Percentiles rank a stretch among this genome's conserved stretches.
Evolutionary conservation across 2,113 vertebrate species (phyloP).

Genomic region (Polypterus senegalus): DNA sequence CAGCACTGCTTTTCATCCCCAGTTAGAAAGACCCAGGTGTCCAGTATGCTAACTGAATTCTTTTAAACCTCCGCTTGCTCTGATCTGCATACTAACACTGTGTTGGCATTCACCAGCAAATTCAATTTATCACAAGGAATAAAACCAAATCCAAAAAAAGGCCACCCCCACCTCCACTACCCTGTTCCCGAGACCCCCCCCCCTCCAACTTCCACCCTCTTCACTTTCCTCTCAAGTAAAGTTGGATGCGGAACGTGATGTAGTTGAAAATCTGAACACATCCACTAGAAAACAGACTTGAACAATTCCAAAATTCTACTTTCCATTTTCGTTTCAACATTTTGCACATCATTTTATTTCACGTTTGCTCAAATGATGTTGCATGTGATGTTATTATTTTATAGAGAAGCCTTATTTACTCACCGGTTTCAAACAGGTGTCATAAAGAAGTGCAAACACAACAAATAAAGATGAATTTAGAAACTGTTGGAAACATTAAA

Average conservation of each 20-base stretch:
- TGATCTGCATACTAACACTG: constrained; percentile 55
- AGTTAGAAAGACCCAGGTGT: constrained; percentile 38
- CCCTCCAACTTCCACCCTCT: constrained; percentile 19
- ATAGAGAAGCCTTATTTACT: too few relatives aligned
- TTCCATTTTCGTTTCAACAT: too few relatives aligned
- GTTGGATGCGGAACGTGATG: constrained; percentile 34
- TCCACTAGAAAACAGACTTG: constrained; percentile 8
- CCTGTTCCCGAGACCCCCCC: too few relatives aligned
- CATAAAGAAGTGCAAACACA: too few relatives aligned
- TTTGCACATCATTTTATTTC: too few relatives aligned
- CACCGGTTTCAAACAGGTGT: too few relatives aligned
- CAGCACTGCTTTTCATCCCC: constrained; percentile 34
- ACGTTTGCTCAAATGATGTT: too few relatives aligned
- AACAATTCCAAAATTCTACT: too few relatives aligned
- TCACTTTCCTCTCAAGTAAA: constrained; percentile 37
- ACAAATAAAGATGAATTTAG: too few relatives aligned
- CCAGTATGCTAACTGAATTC: constrained; percentile 57
- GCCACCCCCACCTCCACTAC: too few relatives aligned
- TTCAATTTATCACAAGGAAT: constrained; percentile 41
- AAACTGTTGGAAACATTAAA: too few relatives aligned
- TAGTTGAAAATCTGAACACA: constrained; percentile 22
- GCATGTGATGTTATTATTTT: too few relatives aligned
- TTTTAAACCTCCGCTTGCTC: constrained; percentile 34
- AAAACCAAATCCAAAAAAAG: constrained; percentile 33
- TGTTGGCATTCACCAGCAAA: constrained; percentile 40